A percentile compares a stretch with the other conserved stretches of the same genome.
Conservation (phyloP, 1,140 invertebrate genomes). For the Caligus rogercresseyi region DNA sequence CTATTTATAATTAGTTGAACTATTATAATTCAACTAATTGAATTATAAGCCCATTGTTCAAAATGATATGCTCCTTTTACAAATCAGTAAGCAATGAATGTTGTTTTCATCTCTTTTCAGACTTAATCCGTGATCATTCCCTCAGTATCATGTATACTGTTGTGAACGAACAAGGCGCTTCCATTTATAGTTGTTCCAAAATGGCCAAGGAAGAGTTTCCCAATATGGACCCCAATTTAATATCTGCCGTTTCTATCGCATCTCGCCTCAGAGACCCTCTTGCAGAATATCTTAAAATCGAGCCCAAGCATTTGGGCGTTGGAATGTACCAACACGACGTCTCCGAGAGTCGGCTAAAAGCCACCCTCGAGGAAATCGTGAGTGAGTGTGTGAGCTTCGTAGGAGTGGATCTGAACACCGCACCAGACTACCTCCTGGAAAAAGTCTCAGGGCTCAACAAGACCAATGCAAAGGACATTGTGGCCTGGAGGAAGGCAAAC, state of each 20-base stretch:
- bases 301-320: slow-evolving; percentile 68
- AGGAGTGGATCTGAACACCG: slow-evolving; percentile 27
- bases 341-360: slow-evolving; percentile 49
- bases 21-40: too few relatives aligned
- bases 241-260: slow-evolving; percentile 70
- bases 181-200: slow-evolving; percentile 67
- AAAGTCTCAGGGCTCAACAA: slow-evolving; percentile 59
- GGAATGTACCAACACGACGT: slow-evolving; percentile 87
- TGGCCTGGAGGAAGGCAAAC: slow-evolving; percentile 48
- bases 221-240: slow-evolving; percentile 50
- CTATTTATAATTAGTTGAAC: too few relatives aligned
- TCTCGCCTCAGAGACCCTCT: slow-evolving; percentile 69
- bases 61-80: too few relatives aligned
- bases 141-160: slow-evolving; percentile 50
- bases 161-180: slow-evolving; percentile 68
- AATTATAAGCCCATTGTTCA: too few relatives aligned
- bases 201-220: slow-evolving; percentile 68
- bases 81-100: too few relatives aligned
- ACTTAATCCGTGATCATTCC: not conserved
- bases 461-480: slow-evolving; percentile 50
- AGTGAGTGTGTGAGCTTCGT: slow-evolving; percentile 74
- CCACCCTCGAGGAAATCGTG: slow-evolving; percentile 47
- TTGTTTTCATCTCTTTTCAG: too few relatives aligned
- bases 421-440: slow-evolving; percentile 29
- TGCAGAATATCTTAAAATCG: slow-evolving; percentile 74